A percentile compares a stretch with the other conserved stretches of the same genome.
Conservation (phyloP, 2,797 vertebrate species). For the Gambelia wislizenii region DNA sequence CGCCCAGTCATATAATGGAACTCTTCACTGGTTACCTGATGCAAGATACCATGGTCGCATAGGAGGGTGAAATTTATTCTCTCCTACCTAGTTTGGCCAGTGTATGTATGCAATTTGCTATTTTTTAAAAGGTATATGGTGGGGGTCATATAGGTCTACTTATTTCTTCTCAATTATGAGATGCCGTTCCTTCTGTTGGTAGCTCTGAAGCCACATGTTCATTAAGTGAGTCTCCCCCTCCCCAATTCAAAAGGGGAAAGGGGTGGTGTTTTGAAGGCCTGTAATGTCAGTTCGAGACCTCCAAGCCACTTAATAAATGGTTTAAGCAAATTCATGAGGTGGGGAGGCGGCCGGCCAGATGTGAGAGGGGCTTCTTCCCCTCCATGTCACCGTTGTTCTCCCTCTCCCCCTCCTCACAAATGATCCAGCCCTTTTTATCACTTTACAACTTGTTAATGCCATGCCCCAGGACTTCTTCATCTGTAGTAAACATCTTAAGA, state of each 20-base stretch:
- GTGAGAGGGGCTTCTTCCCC: conserved; percentile 82
- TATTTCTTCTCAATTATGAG: background rate
- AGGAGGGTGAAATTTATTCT: background rate
- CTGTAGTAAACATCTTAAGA: conserved; percentile 99
- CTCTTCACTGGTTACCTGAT: background rate
- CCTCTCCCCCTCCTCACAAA: background rate
- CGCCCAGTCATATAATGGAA: too few species aligned
- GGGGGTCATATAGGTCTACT: background rate
- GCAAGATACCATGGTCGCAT: too few species aligned
- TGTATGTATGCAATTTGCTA: too few species aligned
- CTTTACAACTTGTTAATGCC: conserved; percentile 95
- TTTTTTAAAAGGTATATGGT: too few species aligned
- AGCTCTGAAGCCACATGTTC: background rate
- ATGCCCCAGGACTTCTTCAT: conserved; percentile 96
- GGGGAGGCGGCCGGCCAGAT: conserved; percentile 79
- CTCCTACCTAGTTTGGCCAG: too few species aligned
- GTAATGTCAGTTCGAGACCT: conserved; percentile 1
- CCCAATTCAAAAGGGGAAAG: background rate
- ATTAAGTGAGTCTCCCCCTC: background rate
- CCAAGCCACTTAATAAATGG: conserved; percentile 79
- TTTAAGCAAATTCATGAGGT: conserved; percentile 83
- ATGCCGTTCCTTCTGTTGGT: background rate
- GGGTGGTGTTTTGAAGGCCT: background rate
- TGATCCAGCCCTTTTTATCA: conserved; percentile 93
- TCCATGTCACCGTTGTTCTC: conserved; percentile 76